A percentile compares a stretch with the other conserved stretches of the same genome.
Evolutionary conservation across 2,113 vertebrate species (phyloP).

Genomic region (Pluvialis apricaria): DNA sequence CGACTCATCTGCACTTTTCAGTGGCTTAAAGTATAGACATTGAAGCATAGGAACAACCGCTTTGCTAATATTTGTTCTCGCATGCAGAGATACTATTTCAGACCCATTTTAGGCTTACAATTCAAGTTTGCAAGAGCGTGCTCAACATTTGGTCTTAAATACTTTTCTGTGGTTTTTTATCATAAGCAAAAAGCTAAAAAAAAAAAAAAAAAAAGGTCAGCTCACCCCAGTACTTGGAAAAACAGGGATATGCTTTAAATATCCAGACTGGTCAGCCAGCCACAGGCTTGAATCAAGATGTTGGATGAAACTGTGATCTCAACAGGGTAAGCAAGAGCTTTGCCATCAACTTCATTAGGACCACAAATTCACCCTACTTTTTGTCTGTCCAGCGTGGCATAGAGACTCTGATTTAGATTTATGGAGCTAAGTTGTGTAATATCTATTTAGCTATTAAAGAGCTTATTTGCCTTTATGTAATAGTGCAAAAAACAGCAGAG

Average conservation of each 20-base stretch:
- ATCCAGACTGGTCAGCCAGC: not conserved
- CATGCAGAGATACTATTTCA: not conserved
- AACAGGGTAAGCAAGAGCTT: not conserved
- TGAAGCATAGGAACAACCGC: not conserved
- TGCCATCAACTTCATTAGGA: not conserved
- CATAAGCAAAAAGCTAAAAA: not conserved
- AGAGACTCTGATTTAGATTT: not conserved
- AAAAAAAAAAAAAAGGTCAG: not conserved
- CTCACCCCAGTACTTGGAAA: not conserved
- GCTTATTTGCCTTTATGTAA: not conserved
- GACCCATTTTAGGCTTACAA: not conserved
- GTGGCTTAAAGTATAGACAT: not conserved
- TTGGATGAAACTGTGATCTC: not conserved
- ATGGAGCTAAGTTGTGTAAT: not conserved
- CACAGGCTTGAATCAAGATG: not conserved
- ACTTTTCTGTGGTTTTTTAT: not conserved
- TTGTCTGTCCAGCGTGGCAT: not conserved
- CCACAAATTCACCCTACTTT: not conserved
- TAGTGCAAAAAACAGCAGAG: not conserved
- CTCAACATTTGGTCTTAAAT: not conserved
- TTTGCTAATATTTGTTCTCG: not conserved
- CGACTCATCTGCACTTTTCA: not conserved
- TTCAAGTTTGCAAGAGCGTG: not conserved
- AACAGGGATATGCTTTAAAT: not conserved
- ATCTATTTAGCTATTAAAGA: not conserved